Evolutionary conservation across 2,888 invertebrate genomes (phyloP).

Genomic region (Polymixis lichenea): DNA sequence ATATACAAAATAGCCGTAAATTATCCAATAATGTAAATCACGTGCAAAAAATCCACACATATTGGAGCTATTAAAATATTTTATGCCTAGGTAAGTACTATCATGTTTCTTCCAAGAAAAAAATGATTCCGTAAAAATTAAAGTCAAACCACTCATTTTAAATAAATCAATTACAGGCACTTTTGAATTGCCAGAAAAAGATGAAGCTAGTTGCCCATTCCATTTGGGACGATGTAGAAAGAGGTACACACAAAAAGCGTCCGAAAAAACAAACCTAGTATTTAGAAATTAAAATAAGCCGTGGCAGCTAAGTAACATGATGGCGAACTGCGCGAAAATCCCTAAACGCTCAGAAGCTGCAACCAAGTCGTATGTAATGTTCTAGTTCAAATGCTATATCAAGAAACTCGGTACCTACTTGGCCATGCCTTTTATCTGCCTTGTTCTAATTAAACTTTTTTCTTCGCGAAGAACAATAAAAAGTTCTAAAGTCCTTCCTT

Average conservation of each 20-base stretch:
- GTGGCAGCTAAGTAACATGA: no score
- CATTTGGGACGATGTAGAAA: no score
- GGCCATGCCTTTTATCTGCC: constrained; percentile 39
- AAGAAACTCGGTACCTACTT: constrained; percentile 25
- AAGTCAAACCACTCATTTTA: no score
- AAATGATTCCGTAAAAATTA: neutral
- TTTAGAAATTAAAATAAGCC: no score
- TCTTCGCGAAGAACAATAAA: constrained; percentile 54
- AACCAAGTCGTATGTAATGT: neutral
- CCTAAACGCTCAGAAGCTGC: neutral
- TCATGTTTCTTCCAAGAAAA: neutral
- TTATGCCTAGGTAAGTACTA: neutral
- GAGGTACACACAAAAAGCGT: no score
- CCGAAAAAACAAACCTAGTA: no score
- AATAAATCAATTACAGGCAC: neutral
- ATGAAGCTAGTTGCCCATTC: no score
- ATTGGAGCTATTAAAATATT: neutral
- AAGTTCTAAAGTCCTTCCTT: constrained; percentile 43
- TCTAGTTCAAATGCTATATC: constrained; percentile 25
- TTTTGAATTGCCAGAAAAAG: no score
- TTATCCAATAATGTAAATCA: neutral
- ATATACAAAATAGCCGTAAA: neutral
- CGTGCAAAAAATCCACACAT: neutral
- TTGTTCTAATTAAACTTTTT: constrained; percentile 54
- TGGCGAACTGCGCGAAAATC: neutral